These are phyloP conservation scores for Ictalurus punctatus DNA, from an alignment of 2,113 vertebrate species.

Conservation along the genomic window DNA sequence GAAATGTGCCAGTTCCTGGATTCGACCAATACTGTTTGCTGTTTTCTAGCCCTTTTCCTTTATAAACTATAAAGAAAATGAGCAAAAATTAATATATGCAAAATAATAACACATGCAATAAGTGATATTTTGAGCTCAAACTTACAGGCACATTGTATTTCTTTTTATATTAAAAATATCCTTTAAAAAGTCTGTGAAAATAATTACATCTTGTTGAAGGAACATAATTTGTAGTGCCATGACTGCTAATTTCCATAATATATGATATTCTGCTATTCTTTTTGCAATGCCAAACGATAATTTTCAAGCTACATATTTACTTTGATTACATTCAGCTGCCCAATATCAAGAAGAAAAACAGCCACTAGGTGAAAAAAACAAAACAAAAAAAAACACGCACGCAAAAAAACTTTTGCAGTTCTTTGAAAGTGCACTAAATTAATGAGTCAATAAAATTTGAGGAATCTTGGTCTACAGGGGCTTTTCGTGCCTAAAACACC, in stretches of 20 bases:
- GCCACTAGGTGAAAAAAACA: neutral
- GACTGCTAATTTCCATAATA: neutral
- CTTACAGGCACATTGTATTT: no score
- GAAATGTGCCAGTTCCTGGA: neutral
- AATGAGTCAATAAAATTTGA: constrained; percentile 26
- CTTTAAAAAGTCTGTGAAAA: neutral
- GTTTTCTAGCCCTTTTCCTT: neutral
- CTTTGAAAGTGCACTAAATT: constrained; percentile 36
- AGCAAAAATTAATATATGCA: no score
- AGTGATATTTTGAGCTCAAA: neutral
- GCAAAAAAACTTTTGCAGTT: neutral
- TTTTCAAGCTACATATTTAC: neutral
- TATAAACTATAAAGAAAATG: neutral
- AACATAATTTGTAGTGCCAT: neutral
- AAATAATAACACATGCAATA: neutral
- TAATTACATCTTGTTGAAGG: neutral
- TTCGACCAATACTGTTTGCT: neutral
- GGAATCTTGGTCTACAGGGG: neutral
- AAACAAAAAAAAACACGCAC: neutral
- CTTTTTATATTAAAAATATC: no score
- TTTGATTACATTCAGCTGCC: neutral
- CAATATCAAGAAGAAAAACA: neutral
- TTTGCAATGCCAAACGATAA: neutral
- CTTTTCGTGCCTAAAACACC: neutral
- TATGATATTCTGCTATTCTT: neutral